phyloP scores from a whole-genome alignment of 2,113 vertebrate species.

The Polyodon spathula region DNA sequence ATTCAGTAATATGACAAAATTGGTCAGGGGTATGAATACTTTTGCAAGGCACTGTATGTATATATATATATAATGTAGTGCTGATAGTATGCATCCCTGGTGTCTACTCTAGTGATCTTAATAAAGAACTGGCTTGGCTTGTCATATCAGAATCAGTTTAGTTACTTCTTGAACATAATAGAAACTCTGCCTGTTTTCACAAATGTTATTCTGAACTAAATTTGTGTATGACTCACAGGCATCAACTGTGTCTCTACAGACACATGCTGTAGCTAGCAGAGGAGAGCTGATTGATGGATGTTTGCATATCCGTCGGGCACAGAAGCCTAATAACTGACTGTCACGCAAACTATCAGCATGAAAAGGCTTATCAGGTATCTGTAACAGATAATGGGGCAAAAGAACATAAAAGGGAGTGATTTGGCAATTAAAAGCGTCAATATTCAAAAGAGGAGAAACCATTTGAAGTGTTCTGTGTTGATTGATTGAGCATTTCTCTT shows the following conservation, averaged over 20 bases:
- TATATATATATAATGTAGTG: too few relatives aligned
- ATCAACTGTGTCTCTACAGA: neutral
- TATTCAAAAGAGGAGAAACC: constrained; percentile 8
- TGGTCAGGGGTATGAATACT: too few relatives aligned
- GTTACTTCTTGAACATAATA: too few relatives aligned
- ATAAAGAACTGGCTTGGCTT: too few relatives aligned
- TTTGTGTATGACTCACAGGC: too few relatives aligned
- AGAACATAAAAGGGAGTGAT: constrained; percentile 4
- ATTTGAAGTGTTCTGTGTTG: constrained; percentile 1
- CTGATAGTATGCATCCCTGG: too few relatives aligned
- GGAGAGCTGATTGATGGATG: neutral
- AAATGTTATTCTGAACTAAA: too few relatives aligned
- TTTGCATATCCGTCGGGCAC: constrained; percentile 4
- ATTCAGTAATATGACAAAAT: too few relatives aligned
- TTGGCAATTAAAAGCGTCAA: constrained; percentile 3
- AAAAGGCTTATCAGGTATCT: constrained; percentile 19
- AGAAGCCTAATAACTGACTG: constrained; percentile 15
- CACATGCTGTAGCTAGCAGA: neutral
- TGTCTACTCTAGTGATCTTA: too few relatives aligned
- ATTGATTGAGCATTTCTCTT: constrained; percentile 6
- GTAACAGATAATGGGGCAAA: constrained; percentile 10
- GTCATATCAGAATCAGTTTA: too few relatives aligned
- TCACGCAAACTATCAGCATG: constrained; percentile 14
- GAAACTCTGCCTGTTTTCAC: too few relatives aligned
- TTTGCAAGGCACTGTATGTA: too few relatives aligned